These are phyloP conservation scores for Caiman crocodilus DNA, from an alignment of 2,797 vertebrate genomes.

Conservation along the genomic window DNA sequence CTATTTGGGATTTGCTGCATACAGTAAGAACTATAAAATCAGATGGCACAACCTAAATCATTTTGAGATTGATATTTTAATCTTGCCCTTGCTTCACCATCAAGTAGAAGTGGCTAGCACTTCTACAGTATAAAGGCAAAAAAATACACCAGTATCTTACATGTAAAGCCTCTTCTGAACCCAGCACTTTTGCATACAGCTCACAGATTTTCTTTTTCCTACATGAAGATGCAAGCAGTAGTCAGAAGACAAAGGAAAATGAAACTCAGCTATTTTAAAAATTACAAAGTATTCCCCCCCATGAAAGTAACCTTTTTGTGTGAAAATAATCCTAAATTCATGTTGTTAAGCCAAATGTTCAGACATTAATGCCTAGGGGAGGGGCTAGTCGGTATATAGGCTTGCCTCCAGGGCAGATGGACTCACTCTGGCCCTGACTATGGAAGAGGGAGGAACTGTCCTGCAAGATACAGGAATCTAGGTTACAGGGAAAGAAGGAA, in stretches of 20 bases:
- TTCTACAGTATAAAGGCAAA: slow-evolving; percentile 11
- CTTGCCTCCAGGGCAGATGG: no score
- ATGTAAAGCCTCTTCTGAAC: slow-evolving; percentile 82
- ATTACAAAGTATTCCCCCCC: background rate
- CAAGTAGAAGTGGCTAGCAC: slow-evolving; percentile 36
- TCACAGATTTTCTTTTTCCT: slow-evolving; percentile 85
- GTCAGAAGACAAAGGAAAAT: background rate
- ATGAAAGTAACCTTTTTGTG: background rate
- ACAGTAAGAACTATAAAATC: background rate
- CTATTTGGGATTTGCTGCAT: background rate
- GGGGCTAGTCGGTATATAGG: no score
- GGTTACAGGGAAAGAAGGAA: no score
- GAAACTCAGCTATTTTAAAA: background rate
- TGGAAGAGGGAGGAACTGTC: no score
- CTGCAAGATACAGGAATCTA: no score
- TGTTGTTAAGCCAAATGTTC: slow-evolving; percentile 5
- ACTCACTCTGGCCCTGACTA: no score
- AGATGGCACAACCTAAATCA: background rate
- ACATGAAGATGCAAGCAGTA: slow-evolving; percentile 26
- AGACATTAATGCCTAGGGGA: background rate
- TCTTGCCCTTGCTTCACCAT: slow-evolving; percentile 29
- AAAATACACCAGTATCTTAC: slow-evolving; percentile 75
- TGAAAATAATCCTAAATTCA: slow-evolving; percentile 1
- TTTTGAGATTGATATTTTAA: background rate
- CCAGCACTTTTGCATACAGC: slow-evolving; percentile 82